phyloP scores from a whole-genome alignment of 1,140 invertebrate species.

The Leptoteleia sp. region DNA sequence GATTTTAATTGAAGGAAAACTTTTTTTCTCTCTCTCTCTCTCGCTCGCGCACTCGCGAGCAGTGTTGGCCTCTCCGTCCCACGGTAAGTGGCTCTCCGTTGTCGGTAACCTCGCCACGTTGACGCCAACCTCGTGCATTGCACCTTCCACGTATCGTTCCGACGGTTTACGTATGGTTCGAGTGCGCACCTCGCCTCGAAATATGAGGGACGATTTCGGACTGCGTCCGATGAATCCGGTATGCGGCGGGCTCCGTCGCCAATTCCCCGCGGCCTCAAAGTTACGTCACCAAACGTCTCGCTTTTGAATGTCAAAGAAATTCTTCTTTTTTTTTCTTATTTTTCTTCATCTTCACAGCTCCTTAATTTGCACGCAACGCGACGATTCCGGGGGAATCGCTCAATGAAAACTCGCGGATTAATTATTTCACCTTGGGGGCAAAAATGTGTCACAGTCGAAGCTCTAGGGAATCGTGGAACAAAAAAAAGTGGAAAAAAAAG shows the following conservation, averaged over 20 bases:
- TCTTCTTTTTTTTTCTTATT: too few relatives aligned
- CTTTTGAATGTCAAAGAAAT: constrained; percentile 57
- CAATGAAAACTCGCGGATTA: constrained; percentile 35
- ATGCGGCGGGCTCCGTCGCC: constrained; percentile 46
- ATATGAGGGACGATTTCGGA: constrained; percentile 44
- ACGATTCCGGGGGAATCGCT: constrained; percentile 17
- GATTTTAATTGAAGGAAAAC: too few relatives aligned
- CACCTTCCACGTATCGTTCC: constrained; percentile 60
- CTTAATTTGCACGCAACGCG: constrained; percentile 40
- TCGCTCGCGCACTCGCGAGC: too few relatives aligned
- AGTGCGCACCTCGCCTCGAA: constrained; percentile 40
- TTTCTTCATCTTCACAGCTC: constrained; percentile 14
- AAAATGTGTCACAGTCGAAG: too few relatives aligned
- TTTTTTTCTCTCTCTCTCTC: too few relatives aligned
- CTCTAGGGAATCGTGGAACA: too few relatives aligned
- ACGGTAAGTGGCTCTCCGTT: too few relatives aligned
- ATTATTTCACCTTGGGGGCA: constrained; percentile 36
- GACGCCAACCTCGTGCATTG: constrained; percentile 66
- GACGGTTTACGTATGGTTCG: constrained; percentile 55
- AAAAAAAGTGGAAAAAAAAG: too few relatives aligned
- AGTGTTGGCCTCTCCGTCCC: too few relatives aligned
- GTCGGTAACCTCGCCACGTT: constrained; percentile 55
- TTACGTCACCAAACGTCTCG: constrained; percentile 50
- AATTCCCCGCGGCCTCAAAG: constrained; percentile 24
- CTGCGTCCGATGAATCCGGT: constrained; percentile 53